These are phyloP conservation scores for Dissostichus mawsoni DNA, from an alignment of 2,113 vertebrate genomes.

Conservation along the genomic window DNA sequence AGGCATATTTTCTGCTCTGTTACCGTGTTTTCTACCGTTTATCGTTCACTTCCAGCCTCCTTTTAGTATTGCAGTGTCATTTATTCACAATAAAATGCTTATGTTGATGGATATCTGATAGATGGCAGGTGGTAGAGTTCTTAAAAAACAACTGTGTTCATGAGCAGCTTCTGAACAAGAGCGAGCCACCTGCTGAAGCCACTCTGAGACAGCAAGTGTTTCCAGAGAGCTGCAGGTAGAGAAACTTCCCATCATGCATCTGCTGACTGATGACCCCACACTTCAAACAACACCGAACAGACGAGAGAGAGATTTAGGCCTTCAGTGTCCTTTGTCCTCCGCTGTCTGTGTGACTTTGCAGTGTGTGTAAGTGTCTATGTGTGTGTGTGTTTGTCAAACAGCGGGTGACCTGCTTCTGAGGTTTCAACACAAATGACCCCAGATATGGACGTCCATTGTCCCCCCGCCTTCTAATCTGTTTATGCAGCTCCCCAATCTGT, in stretches of 20 bases:
- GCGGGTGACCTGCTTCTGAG: conserved; percentile 76
- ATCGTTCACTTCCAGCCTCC: not conserved
- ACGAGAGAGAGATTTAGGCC: conserved; percentile 6
- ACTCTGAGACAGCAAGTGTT: not conserved
- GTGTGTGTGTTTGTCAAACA: conserved; percentile 57
- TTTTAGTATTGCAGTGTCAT: not conserved
- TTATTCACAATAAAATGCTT: not conserved
- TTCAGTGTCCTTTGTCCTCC: conserved; percentile 45
- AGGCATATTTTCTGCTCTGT: too few species aligned
- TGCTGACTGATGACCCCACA: conserved; percentile 15
- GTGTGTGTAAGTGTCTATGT: conserved; percentile 23
- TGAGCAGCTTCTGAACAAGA: not conserved
- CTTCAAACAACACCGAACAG: not conserved
- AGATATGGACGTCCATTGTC: conserved; percentile 90
- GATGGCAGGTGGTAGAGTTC: too few species aligned
- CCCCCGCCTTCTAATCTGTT: conserved; percentile 94
- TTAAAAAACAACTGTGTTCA: too few species aligned
- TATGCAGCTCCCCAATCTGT: conserved; percentile 95
- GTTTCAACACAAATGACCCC: conserved; percentile 74
- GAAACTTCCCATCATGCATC: not conserved
- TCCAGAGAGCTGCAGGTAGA: not conserved
- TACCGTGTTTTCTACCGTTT: too few species aligned
- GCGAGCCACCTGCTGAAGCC: not conserved
- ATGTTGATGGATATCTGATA: not conserved
- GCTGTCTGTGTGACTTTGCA: not conserved